These are phyloP conservation scores for Hormiphora californensis DNA, from an alignment of 37 sponge, comb jelly and placozoan genomes.

Conservation along the genomic window DNA sequence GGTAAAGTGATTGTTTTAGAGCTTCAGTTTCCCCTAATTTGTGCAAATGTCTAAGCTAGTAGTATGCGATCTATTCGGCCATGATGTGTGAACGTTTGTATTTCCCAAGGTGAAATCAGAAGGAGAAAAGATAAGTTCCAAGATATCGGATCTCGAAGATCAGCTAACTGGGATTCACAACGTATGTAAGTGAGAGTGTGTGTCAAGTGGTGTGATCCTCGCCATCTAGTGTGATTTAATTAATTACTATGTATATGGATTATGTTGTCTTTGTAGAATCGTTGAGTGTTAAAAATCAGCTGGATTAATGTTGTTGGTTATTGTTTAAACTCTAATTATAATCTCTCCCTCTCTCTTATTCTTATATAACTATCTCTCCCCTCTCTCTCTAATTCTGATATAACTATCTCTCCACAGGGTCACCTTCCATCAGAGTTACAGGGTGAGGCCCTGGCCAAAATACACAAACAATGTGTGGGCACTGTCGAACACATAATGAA, in stretches of 20 bases:
- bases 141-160: background rate
- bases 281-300: no score
- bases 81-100: background rate
- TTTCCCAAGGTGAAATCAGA: slow-evolving; percentile 18
- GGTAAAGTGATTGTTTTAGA: background rate
- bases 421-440: slow-evolving; percentile 8
- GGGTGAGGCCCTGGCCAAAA: slow-evolving; percentile 14
- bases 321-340: background rate
- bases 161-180: slow-evolving; percentile 4
- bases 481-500: slow-evolving; percentile 13
- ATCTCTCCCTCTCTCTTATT: background rate
- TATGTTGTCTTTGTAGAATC: no score
- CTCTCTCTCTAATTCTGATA: background rate
- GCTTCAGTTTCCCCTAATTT: background rate
- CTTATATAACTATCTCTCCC: background rate
- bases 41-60: no score
- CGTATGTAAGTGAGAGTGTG: slow-evolving; percentile 42
- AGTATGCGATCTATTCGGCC: background rate
- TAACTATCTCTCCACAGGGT: background rate
- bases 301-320: no score
- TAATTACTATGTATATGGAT: no score
- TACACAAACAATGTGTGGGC: slow-evolving; percentile 48
- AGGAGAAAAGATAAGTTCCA: background rate
- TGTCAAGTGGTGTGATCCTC: no score
- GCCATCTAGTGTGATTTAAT: no score